Evolutionary conservation across 2,113 vertebrate species (phyloP), one percentile per base, ranked within the genome.

Genomic region (Indicator maculatus): DNA sequence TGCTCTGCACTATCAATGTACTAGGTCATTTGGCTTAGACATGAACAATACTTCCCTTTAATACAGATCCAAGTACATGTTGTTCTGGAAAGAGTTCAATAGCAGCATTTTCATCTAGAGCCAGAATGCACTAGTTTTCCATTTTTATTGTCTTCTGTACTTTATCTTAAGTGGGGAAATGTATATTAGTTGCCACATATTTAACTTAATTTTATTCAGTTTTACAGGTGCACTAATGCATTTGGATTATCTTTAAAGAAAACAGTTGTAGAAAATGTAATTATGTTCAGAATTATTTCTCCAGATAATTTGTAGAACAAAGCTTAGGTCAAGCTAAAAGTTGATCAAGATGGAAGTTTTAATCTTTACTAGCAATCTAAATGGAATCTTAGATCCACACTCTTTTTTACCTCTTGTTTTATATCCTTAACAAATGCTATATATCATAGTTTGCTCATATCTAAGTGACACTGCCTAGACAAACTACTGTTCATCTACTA

Each of bases 61-160:
- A 98, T 98, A 95, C 9, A 11, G 88, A 89, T 98, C 98, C 98
- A 98, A 98, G 98, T 97, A 98, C 97, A 98, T 96, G 97, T 94
- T 98, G 98, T 98, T 97, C 97, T 98, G 97, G 97, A 97, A 97
- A 94, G 38, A 80, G 81, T 98, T 98, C 98, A 98, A 97, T 7
- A 93, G 92, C 95, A 96, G 94, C 82, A 97, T 98, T 98, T 98
- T 98, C 95, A 97, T 97, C 96, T 69, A 88, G 41, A 94, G 96
- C 97, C 97, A 98, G 95, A 96, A 96, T 69, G 74, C 65, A 93
- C 93, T 90, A 55, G 2, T 93, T 94, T 96, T 92, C 91, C 92
- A 93, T 56, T 95, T 93, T 96, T 96, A 88, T 93, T 91, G 92
- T 96, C 95, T 93, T 87, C 90, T 96, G 93, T 59, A 85, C 66